Conservation (phyloP, 2,113 vertebrate genomes). For the Onychorhynchus coronatus region DNA sequence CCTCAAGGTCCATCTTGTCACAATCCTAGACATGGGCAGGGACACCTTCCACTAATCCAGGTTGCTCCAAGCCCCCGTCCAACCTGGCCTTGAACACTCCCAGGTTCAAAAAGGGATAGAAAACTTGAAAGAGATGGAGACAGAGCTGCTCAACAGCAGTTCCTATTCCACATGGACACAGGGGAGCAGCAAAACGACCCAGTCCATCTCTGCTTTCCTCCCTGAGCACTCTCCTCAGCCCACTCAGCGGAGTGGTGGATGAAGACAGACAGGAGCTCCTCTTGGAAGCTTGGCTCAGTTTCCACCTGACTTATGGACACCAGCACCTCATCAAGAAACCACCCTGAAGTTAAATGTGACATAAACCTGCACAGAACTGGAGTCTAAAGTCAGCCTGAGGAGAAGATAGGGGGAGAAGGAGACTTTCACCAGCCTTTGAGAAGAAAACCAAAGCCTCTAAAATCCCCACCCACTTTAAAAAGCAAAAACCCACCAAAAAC, state of each 20-base stretch:
- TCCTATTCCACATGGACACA: background rate
- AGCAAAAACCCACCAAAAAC: background rate
- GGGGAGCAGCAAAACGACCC: background rate
- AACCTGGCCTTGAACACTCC: background rate
- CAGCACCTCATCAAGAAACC: background rate
- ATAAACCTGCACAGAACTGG: background rate
- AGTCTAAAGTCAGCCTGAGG: background rate
- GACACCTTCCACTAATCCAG: background rate
- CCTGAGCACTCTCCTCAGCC: accelerated
- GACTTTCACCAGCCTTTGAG: background rate
- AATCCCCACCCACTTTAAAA: background rate
- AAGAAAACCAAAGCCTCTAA: background rate
- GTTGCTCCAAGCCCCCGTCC: background rate
- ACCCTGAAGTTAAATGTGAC: background rate
- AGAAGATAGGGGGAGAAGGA: background rate
- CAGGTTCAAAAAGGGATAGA: background rate
- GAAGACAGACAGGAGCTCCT: background rate
- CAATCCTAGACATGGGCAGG: background rate
- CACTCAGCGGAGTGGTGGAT: background rate
- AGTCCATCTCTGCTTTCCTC: background rate
- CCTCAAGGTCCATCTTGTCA: background rate
- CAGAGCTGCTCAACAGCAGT: background rate
- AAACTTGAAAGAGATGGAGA: background rate
- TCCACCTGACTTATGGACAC: background rate
- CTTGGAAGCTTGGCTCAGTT: background rate